Evolutionary conservation across 2,888 invertebrate species (phyloP), one percentile per base, ranked within the genome.

Genomic region (Choreutis nemorana): DNA sequence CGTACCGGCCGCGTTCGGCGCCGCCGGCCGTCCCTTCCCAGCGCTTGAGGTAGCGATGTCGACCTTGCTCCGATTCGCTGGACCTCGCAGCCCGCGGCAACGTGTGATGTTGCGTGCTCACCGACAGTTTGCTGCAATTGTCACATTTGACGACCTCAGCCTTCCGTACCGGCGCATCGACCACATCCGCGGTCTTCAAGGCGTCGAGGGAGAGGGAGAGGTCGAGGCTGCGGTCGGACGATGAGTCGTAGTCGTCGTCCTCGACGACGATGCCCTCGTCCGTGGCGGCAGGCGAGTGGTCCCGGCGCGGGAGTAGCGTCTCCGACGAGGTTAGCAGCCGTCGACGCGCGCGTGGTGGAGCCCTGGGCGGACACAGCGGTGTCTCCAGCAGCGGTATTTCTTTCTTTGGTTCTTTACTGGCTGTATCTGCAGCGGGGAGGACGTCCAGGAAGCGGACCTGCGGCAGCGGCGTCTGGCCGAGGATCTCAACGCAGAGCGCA

Each of bases 401-500:
- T 56, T 48, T 80, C 64, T 50, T 81, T 61, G 63, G 59, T 57
- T 61, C 56, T 40, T 56, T 62, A 18, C 62, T 61, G 29, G 70
- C 61, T 23, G 75, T 71, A 26, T 83, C 81, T 29, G 85, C 82
- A 27, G 86, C 81, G 37, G 84, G 82, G 32, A 87, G 55, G 39
- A 89, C 88, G 56, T 87, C 88, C 49, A 89, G 62, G 55, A 88
- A 88, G 52, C 87, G 85, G 33, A 89, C 81, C 39, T 86, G 84
- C 27, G 87, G 86, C 39, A 89, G 65, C 11, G 89, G 89, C 15
- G 89, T 89, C 57, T 89, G 89, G 2, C 87, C 82, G 40, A 89
- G 85, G 39, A 89, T 81, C 58, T 89, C 88, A 38, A 87, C 84
- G 29, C 88, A 89, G 36, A 89, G 81, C 31, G 87, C 85, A 48